A percentile compares a stretch with the other conserved stretches of the same genome.
These are phyloP conservation scores for Pipistrellus pipistrellus DNA, from an alignment of 2,797 vertebrate species.

Conservation along the genomic window DNA sequence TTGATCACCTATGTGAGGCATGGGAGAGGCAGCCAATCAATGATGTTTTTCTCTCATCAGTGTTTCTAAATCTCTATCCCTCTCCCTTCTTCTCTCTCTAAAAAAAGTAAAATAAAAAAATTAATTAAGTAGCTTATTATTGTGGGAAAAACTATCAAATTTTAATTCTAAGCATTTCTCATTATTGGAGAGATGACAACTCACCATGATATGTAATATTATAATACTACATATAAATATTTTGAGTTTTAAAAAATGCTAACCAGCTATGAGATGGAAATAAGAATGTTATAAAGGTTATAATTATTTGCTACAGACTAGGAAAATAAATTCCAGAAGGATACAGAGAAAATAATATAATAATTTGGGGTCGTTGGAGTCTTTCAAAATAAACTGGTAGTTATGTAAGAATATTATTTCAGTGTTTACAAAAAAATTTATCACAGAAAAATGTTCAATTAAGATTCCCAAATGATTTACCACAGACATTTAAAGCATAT, in stretches of 20 bases:
- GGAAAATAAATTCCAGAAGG: conserved; percentile 58
- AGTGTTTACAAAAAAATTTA: conserved; percentile 83
- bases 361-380: conserved; percentile 69
- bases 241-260: conserved; percentile 40
- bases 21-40: too few species aligned
- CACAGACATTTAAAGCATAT: conserved; percentile 83
- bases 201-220: conserved; percentile 12
- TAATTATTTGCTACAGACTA: conserved; percentile 30
- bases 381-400: conserved; percentile 83
- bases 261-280: neutral
- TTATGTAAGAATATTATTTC: conserved; percentile 83
- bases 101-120: too few species aligned
- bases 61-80: too few species aligned
- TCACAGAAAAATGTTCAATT: conserved; percentile 83
- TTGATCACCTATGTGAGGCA: too few species aligned
- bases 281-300: conserved; percentile 50
- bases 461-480: conserved; percentile 83
- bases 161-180: conserved; percentile 57
- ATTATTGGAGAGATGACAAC: conserved; percentile 8
- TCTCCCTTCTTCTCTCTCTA: too few species aligned
- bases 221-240: conserved; percentile 43
- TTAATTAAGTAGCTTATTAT: neutral
- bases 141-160: neutral
- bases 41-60: too few species aligned
- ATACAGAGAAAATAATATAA: conserved; percentile 66